A percentile compares a stretch with the other conserved stretches of the same genome.
phyloP scores from a whole-genome alignment of 2,888 invertebrate species.

The Cordylochernes scorpioides region DNA sequence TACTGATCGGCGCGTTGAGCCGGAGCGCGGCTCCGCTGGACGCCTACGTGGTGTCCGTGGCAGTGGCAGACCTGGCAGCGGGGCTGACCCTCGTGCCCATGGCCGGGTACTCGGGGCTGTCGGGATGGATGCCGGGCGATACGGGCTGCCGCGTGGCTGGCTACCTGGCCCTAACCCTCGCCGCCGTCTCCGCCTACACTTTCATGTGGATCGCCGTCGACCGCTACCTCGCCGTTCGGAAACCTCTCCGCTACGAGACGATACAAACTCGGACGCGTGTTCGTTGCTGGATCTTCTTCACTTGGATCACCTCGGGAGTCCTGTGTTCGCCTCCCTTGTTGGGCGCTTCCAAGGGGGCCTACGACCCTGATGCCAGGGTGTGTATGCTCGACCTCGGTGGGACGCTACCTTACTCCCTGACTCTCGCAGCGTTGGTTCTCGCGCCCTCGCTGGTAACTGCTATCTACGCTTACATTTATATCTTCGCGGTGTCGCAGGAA shows the following conservation, averaged over 20 bases:
- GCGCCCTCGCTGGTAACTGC: slow-evolving; percentile 89
- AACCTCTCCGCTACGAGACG: slow-evolving; percentile 68
- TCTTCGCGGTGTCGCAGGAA: slow-evolving; percentile 76
- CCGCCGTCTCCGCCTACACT: slow-evolving; percentile 80
- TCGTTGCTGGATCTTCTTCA: slow-evolving; percentile 93
- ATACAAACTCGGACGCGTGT: slow-evolving; percentile 62
- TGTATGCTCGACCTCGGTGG: slow-evolving; percentile 92
- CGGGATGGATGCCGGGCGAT: slow-evolving; percentile 56
- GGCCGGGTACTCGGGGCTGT: slow-evolving; percentile 64
- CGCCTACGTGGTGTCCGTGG: slow-evolving; percentile 74
- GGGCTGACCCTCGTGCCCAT: slow-evolving; percentile 74
- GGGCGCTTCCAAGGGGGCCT: slow-evolving; percentile 57
- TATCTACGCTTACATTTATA: slow-evolving; percentile 74
- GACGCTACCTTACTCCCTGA: slow-evolving; percentile 81
- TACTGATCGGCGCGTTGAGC: no score
- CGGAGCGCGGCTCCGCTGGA: no score
- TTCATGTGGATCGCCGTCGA: slow-evolving; percentile 98
- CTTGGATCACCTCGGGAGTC: slow-evolving; percentile 86
- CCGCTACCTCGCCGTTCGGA: slow-evolving; percentile 67
- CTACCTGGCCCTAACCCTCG: slow-evolving; percentile 72
- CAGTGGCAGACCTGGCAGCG: slow-evolving; percentile 70
- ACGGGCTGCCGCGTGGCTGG: slow-evolving; percentile 69
- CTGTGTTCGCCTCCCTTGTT: slow-evolving; percentile 80
- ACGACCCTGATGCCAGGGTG: slow-evolving; percentile 61
- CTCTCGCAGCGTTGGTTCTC: slow-evolving; percentile 58